Base-by-base conservation (phyloP, 1,140 invertebrate genomes). In the Drosophila sturtevanti region DNA sequence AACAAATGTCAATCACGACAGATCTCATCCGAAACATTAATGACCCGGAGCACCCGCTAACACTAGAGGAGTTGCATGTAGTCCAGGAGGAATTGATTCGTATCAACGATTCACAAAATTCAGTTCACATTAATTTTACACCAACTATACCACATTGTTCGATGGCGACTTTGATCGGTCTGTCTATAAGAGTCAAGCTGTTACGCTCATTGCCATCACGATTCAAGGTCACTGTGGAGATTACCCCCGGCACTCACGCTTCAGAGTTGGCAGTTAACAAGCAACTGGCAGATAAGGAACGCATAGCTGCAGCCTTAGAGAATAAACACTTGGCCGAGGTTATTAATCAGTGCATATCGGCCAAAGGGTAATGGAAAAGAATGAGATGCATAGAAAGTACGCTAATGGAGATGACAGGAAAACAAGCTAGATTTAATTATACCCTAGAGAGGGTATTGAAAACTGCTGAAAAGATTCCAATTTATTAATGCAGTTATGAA, bases 101-200 rank as follows among this genome's bases (percentile, higher is more conserved):
- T 81, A 95, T 98, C 2, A 94, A 96, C 75, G 95, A 97, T 92
- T 92, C 93, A 48, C 92, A 95, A 48, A 97, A 96, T 84, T 92
- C 87, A 51, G 94, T 99, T 0, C 92, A 94, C 67, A 94, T 99
- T 4, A 93, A 94, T 67, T 99, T 99, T 92, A 99, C 98, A 0
- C 99, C 99, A 9, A 99, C 99, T 0, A 99, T 99, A 87, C 98
- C 98, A 0, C 99, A 99, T 90, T 99, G 99, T 89, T 99, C 98
- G 81, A 99, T 99, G 98, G 99, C 99, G 21, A 99, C 99, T 37
- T 92, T 99, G 12, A 99, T 99, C 90, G 99, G 96, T 92, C 92
- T 97, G 18, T 96, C 90, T 5, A 92, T 92, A 56, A 78, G 96
- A 67, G 97, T 99, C 0, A 97, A 98, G 91, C 92, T 99, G 10